Conservation (phyloP, 2,113 vertebrate species). For the Redunca redunca region DNA sequence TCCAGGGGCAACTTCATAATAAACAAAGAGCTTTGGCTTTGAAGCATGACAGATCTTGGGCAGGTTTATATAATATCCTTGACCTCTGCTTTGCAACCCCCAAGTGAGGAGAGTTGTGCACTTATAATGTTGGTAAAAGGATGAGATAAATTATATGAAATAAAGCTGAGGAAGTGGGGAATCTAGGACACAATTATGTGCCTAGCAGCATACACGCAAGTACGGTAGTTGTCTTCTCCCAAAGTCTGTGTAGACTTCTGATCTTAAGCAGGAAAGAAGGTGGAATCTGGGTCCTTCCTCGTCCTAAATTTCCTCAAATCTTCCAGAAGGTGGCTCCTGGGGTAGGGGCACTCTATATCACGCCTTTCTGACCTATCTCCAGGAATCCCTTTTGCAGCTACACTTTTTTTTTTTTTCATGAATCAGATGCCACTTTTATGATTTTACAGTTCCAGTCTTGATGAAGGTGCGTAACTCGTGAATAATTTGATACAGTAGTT, state of each 20-base stretch:
- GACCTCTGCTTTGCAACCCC: not conserved
- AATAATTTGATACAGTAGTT: not conserved
- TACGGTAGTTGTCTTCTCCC: not conserved
- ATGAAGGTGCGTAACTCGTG: not conserved
- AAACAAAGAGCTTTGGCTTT: not conserved
- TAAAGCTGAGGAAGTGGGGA: not conserved
- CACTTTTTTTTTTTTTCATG: not conserved
- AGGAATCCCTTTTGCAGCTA: not conserved
- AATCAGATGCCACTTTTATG: not conserved
- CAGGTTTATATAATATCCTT: not conserved
- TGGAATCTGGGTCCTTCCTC: not conserved
- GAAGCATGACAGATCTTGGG: not conserved
- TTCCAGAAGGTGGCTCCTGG: not conserved
- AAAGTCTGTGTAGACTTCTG: not conserved
- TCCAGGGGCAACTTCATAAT: not conserved
- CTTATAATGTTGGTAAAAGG: not conserved
- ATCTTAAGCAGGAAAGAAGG: not conserved
- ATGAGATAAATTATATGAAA: not conserved
- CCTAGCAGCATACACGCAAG: not conserved
- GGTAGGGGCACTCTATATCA: no score
- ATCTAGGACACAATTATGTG: not conserved
- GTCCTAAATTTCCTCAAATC: not conserved
- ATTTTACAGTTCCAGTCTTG: not conserved
- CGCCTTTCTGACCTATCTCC: not conserved
- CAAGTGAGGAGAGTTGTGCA: not conserved